A percentile compares a stretch with the other conserved stretches of the same genome.
Evolutionary conservation across 2,797 vertebrate genomes (phyloP).

Genomic region (Gadopsis marmoratus): DNA sequence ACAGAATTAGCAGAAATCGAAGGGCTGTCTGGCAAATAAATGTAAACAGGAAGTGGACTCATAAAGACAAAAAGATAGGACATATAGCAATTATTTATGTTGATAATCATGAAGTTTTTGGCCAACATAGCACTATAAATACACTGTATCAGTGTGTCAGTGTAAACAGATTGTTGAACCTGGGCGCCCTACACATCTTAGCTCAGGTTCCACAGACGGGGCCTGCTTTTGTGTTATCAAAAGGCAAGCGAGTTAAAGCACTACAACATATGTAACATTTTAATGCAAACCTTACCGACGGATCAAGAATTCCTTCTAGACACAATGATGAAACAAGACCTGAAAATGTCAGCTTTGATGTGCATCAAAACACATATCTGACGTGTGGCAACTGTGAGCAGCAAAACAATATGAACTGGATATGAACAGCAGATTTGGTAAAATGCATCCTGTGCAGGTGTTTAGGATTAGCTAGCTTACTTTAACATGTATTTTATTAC

Average conservation of each 20-base stretch:
- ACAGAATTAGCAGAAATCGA: too few species aligned
- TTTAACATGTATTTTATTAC: slow-evolving; percentile 28
- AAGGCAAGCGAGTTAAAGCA: neutral
- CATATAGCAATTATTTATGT: neutral
- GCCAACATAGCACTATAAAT: neutral
- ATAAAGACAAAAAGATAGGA: neutral
- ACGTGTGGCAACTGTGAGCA: neutral
- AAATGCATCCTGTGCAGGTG: neutral
- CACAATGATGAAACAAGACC: neutral
- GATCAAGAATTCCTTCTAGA: neutral
- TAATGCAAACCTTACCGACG: neutral
- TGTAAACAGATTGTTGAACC: neutral
- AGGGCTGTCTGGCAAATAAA: neutral
- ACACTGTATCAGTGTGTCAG: neutral
- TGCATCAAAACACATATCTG: neutral
- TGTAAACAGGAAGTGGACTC: neutral
- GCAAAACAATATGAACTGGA: neutral
- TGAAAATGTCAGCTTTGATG: neutral
- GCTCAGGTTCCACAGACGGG: neutral
- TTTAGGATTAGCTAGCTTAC: neutral
- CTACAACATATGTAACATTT: neutral
- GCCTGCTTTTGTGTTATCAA: too few species aligned
- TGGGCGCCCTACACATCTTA: too few species aligned
- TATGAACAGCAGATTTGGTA: neutral
- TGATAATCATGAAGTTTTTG: neutral